Evolutionary conservation across 2,113 vertebrate genomes (phyloP).

Genomic region (Cyprinodon variegatus): DNA sequence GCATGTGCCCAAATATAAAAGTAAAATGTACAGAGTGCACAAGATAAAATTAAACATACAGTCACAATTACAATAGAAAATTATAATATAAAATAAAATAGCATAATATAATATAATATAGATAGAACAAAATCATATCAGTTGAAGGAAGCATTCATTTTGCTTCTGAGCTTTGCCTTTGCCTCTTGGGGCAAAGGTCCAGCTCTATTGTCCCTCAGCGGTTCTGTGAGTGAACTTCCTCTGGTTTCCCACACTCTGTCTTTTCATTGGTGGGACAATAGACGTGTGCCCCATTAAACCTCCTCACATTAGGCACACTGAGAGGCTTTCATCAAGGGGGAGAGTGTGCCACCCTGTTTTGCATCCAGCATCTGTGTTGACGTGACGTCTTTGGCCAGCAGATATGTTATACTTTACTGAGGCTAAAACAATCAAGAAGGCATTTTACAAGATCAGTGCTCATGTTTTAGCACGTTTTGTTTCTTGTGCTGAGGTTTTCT

Average conservation of each 20-base stretch:
- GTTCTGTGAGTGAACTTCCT: constrained; percentile 32
- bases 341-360: not conserved
- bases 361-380: not conserved
- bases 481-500: no score
- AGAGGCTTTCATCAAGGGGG: not conserved
- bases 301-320: constrained; percentile 20
- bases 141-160: not conserved
- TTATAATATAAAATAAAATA: not conserved
- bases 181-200: constrained; percentile 19
- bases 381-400: not conserved
- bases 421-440: not conserved
- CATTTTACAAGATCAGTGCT: not conserved
- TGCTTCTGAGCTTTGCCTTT: not conserved
- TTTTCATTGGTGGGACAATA: constrained; percentile 46
- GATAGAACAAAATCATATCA: not conserved
- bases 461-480: not conserved
- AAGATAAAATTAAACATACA: no score
- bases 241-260: constrained; percentile 58
- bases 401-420: not conserved
- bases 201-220: constrained; percentile 20
- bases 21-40: not conserved
- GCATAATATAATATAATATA: not conserved
- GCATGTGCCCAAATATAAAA: not conserved
- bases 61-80: no score
- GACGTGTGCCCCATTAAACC: constrained; percentile 49